These are phyloP conservation scores for Synchiropus splendidus DNA, from an alignment of 2,113 vertebrate species.

Conservation along the genomic window DNA sequence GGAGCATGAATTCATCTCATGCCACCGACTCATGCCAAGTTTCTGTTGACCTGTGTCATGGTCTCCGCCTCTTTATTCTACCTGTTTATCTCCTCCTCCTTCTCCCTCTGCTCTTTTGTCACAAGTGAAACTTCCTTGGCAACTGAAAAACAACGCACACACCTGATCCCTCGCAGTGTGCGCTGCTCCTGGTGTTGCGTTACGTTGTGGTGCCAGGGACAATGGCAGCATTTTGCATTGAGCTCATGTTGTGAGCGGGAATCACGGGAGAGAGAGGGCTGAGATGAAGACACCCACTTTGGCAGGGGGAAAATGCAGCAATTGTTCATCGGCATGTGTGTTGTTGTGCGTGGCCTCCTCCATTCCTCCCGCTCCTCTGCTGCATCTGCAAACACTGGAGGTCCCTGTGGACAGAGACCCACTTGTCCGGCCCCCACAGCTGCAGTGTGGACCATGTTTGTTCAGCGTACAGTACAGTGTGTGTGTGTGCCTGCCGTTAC, in stretches of 20 bases:
- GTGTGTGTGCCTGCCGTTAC: not conserved
- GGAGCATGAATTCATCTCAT: conserved; percentile 47
- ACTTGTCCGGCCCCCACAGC: conserved; percentile 33
- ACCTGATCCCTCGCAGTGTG: conserved; percentile 26
- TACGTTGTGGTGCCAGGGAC: conserved; percentile 24
- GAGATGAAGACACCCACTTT: conserved; percentile 23
- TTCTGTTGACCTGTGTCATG: conserved; percentile 63
- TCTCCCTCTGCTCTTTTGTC: conserved; percentile 11
- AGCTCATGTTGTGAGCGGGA: conserved; percentile 5
- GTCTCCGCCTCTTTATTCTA: conserved; percentile 38
- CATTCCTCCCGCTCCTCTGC: conserved; percentile 5
- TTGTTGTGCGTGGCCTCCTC: conserved; percentile 13
- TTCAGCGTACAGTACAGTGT: conserved; percentile 6
- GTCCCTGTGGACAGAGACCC: conserved; percentile 33
- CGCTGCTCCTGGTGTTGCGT: conserved; percentile 39
- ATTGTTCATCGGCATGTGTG: conserved; percentile 41
- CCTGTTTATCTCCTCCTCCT: conserved; percentile 57
- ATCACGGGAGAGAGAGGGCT: not conserved
- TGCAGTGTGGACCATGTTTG: conserved; percentile 16
- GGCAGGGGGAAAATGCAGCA: conserved; percentile 31
- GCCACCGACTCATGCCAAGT: conserved; percentile 55
- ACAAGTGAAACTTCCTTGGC: conserved; percentile 24
- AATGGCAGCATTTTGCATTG: conserved; percentile 17
- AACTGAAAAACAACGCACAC: conserved; percentile 39
- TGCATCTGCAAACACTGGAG: conserved; percentile 44